Evolutionary conservation across 92 coral and sea anemone species (phyloP).

Genomic region (Bergia puertoricense): DNA sequence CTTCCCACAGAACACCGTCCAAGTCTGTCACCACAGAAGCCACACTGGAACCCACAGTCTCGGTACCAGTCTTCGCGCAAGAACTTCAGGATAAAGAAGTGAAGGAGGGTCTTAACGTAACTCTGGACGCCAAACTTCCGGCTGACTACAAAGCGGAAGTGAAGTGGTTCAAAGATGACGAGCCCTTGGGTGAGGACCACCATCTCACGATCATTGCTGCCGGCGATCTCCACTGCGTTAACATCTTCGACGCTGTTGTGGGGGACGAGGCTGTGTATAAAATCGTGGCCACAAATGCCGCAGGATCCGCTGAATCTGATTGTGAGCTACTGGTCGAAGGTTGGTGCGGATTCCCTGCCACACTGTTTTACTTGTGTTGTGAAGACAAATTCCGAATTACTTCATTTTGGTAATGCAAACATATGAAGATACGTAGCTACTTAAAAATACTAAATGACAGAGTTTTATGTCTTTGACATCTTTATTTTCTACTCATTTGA

Average conservation of each 20-base stretch:
- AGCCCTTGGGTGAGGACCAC: conserved; percentile 76
- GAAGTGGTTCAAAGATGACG: conserved; percentile 91
- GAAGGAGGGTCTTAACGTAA: conserved; percentile 81
- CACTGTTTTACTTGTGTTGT: neutral
- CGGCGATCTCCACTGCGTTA: conserved; percentile 84
- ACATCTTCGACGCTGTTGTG: conserved; percentile 80
- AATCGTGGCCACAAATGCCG: conserved; percentile 75
- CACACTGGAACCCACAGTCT: conserved; percentile 49
- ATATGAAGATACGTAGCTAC: neutral
- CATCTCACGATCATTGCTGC: conserved; percentile 84
- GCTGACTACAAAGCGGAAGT: conserved; percentile 76
- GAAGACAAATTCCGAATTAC: neutral
- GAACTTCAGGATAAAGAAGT: conserved; percentile 87
- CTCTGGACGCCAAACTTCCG: conserved; percentile 89
- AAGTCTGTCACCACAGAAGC: conserved; percentile 28
- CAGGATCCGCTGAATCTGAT: conserved; percentile 81
- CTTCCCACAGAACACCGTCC: conserved; percentile 18
- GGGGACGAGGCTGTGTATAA: conserved; percentile 92
- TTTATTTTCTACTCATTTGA: neutral
- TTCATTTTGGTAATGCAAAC: neutral
- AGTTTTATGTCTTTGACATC: too few relatives aligned
- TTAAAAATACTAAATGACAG: neutral
- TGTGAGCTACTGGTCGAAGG: conserved; percentile 92
- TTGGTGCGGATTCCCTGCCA: neutral
- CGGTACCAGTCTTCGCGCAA: conserved; percentile 50